Conservation (phyloP, 2,797 vertebrate genomes). For the Lindbergichthys nudifrons region DNA sequence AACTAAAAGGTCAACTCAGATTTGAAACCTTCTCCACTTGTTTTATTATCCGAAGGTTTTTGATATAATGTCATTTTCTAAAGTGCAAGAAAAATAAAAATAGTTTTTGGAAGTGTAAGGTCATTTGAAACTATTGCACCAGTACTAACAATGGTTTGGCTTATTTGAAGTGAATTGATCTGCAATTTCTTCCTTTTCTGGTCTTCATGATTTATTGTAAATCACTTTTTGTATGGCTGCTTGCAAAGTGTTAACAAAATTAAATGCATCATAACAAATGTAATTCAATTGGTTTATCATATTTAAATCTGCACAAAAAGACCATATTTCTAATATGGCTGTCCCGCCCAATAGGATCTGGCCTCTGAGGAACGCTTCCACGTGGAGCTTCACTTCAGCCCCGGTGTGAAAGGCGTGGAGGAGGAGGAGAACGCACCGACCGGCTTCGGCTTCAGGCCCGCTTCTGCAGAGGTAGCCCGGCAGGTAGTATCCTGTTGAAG, state of each 20-base stretch:
- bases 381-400: slow-evolving; percentile 98
- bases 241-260: not conserved
- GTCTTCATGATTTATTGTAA: no score
- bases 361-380: slow-evolving; percentile 97
- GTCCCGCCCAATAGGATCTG: slow-evolving; percentile 84
- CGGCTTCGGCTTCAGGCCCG: slow-evolving; percentile 95
- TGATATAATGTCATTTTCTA: no score
- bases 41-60: not conserved
- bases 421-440: slow-evolving; percentile 92
- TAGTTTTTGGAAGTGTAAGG: no score
- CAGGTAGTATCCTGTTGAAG: slow-evolving; percentile 44
- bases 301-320: not conserved
- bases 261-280: not conserved
- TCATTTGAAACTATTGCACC: no score
- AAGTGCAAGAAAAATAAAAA: no score
- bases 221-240: not conserved
- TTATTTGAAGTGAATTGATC: no score
- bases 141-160: no score
- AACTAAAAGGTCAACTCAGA: not conserved
- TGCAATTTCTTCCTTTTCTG: no score
- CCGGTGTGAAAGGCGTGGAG: slow-evolving; percentile 94
- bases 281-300: not conserved
- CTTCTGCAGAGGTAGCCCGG: slow-evolving; percentile 91
- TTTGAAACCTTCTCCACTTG: not conserved
- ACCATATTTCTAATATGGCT: not conserved